Base-by-base conservation (phyloP, 2,888 invertebrate species). In the Rhagonycha lutea region DNA sequence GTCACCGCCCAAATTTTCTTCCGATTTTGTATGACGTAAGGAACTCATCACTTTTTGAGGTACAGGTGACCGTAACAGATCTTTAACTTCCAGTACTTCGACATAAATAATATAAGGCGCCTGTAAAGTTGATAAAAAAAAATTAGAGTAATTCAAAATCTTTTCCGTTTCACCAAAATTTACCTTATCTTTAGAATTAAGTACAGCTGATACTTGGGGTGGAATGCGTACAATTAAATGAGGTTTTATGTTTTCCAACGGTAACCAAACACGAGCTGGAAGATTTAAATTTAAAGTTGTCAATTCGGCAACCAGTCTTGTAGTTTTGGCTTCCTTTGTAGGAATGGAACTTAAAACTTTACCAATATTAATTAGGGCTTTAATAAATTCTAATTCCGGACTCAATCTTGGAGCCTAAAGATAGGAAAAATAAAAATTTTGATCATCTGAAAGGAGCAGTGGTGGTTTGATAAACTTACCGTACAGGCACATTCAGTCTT, bases 91-190 rank as follows among this genome's bases (percentile, higher is more conserved):
- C 63, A 98, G 90, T 8, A 98, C 98, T 89, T 99, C 99, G 74
- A 99, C 96, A 89, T 99, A 99, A 86, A 99, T 95, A 85, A 99
- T 96, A 89, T 98, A 99, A 0, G 99, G 99, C 69, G 99, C 98
- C 94, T 94, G 82, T 47, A n/a, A 47, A 47, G n/a, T n/a, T 32
- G 0, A 5, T 61, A 85, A 84, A 67, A 74, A 9, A 61, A 67
- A 62, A 18, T n/a, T n/a, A 69, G 18, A 18, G n/a, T 18, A 68
- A 23, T 32, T 18, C 47, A 65, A 18, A 47, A 28, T 7, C 0
- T 5, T 4, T n/a, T 28, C 3, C 5, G n/a, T 28, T 18, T 61
- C 4, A 29, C 14, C 14, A 68, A 67, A 61, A 73, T 80, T 81
- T 86, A 94, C 94, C 92, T 97, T 98, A 87, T 98, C 98, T 89